These are phyloP conservation scores for Cherax destructor DNA, from an alignment of 1,140 invertebrate species.

Conservation along the genomic window DNA sequence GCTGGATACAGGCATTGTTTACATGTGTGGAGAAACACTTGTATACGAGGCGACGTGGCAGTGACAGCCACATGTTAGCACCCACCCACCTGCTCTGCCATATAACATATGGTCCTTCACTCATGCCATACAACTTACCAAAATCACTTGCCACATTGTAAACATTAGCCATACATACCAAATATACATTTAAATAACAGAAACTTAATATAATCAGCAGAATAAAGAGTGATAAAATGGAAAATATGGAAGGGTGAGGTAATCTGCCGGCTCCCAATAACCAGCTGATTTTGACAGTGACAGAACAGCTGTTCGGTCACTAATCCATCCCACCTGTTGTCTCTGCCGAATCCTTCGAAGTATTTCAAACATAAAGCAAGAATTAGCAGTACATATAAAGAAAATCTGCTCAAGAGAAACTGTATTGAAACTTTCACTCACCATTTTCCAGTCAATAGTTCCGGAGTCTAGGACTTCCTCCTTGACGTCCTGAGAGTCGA, in stretches of 20 bases:
- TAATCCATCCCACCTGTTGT: background rate
- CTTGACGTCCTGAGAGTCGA: conserved; percentile 7
- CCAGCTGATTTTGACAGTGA: conserved; percentile 50
- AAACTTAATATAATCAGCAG: background rate
- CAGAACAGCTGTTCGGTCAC: background rate
- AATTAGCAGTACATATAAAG: no score
- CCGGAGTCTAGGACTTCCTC: conserved; percentile 52
- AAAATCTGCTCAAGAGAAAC: no score
- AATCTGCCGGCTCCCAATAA: background rate
- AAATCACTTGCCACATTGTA: background rate
- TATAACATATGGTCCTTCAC: background rate
- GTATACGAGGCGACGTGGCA: background rate
- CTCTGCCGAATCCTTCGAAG: no score
- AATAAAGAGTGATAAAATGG: background rate
- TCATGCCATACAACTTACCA: background rate
- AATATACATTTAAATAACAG: background rate
- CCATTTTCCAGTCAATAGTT: conserved; percentile 59
- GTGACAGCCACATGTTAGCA: no score
- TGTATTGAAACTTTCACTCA: background rate
- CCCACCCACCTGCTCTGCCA: background rate
- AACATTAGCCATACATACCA: background rate
- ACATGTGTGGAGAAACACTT: background rate
- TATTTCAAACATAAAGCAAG: no score
- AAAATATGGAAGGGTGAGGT: conserved; percentile 2
- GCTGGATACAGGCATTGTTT: background rate